Conservation (phyloP, 2,888 invertebrate species). For the Carterocephalus palaemon region DNA sequence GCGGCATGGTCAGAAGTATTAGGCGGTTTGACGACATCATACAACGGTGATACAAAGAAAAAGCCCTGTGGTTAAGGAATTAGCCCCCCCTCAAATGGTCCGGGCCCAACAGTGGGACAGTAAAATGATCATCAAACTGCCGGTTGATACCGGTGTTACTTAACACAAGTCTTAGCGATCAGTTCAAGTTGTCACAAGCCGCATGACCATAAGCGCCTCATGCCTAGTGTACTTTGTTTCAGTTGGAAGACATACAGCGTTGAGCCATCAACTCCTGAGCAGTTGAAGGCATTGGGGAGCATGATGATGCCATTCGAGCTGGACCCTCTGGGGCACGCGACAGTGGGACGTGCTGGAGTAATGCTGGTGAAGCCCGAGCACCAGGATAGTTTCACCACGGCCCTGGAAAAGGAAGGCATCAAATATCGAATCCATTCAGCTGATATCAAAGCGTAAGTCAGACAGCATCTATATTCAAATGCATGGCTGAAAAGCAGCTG, state of each 20-base stretch:
- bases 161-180: no score
- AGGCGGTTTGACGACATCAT: no score
- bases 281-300: constrained; percentile 3
- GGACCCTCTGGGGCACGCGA: constrained; percentile 20
- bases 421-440: constrained; percentile 55
- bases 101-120: no score
- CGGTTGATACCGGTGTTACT: no score
- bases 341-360: constrained; percentile 44
- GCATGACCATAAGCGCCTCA: no score
- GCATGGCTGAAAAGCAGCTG: not conserved
- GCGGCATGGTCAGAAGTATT: no score
- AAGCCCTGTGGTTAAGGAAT: no score
- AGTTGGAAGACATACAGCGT: constrained; percentile 25
- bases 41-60: no score
- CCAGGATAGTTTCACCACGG: constrained; percentile 43
- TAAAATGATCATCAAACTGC: no score
- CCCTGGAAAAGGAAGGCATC: constrained; percentile 50
- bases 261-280: constrained; percentile 2
- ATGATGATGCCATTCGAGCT: constrained; percentile 6
- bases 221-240: no score
- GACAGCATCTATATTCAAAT: constrained; percentile 9
- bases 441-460: constrained; percentile 63
- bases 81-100: no score
- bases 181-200: no score
- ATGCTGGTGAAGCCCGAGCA: constrained; percentile 57